Conservation (phyloP, 1,140 invertebrate species). For the Trichogramma pretiosum region DNA sequence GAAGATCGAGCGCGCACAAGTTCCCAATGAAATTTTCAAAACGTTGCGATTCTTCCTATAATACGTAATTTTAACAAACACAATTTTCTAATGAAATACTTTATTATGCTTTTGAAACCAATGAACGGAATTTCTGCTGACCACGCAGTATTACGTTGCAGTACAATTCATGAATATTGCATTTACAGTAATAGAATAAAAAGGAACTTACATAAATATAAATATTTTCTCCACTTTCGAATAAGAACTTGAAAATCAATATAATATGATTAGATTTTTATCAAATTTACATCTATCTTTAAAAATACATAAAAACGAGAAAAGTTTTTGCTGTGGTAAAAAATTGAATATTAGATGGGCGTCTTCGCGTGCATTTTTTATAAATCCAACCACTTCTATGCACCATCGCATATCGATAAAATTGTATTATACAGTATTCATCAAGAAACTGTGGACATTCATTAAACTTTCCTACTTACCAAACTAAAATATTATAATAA, state of each 20-base stretch:
- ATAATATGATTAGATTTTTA: background rate
- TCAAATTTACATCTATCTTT: too few relatives aligned
- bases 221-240: background rate
- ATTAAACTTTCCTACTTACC: too few relatives aligned
- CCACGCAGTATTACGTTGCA: background rate
- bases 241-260: background rate
- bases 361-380: too few relatives aligned
- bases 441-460: too few relatives aligned
- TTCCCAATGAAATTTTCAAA: background rate
- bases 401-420: too few relatives aligned
- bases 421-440: too few relatives aligned
- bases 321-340: too few relatives aligned
- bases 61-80: background rate
- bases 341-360: too few relatives aligned
- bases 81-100: background rate
- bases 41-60: background rate
- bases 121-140: background rate
- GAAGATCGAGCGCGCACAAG: too few relatives aligned
- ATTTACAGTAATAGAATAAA: background rate
- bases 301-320: too few relatives aligned
- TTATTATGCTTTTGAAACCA: background rate
- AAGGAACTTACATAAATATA: background rate
- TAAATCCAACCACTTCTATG: too few relatives aligned
- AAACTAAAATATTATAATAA: too few relatives aligned
- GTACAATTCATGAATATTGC: background rate